phyloP scores from a whole-genome alignment of 2,888 invertebrate species.

The Brenthis daphne region DNA sequence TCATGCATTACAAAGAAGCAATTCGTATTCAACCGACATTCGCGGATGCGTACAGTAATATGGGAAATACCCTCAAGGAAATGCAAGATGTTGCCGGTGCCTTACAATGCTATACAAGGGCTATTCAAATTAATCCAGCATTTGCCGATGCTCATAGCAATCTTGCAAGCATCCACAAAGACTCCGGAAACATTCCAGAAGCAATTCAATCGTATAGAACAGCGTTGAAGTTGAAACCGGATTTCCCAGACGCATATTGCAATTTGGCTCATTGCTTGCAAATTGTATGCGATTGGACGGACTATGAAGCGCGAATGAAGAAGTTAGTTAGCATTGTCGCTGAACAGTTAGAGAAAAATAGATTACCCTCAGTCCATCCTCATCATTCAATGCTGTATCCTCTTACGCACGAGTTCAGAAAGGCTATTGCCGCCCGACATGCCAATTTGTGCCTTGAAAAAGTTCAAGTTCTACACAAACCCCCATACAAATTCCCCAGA shows the following conservation, averaged over 20 bases:
- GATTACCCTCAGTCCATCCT: constrained; percentile 99
- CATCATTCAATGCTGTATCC: constrained; percentile 99
- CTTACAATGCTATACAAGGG: constrained; percentile 97
- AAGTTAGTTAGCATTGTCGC: constrained; percentile 97
- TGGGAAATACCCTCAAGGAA: constrained; percentile 99
- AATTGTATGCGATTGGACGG: constrained; percentile 99
- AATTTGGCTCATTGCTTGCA: constrained; percentile 99
- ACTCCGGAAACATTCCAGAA: constrained; percentile 99
- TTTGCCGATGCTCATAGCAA: constrained; percentile 99
- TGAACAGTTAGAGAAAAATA: constrained; percentile 97
- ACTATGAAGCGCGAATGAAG: constrained; percentile 98
- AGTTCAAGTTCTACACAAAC: constrained; percentile 96
- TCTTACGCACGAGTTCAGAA: constrained; percentile 95
- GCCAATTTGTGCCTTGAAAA: constrained; percentile 99
- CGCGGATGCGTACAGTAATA: constrained; percentile 99
- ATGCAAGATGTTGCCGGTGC: constrained; percentile 99
- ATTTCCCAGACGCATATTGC: constrained; percentile 99
- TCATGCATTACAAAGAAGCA: constrained; percentile 99
- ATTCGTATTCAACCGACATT: constrained; percentile 99
- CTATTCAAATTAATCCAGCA: constrained; percentile 99
- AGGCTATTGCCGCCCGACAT: constrained; percentile 98
- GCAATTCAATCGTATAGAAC: constrained; percentile 99
- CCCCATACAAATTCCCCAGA: constrained; percentile 90
- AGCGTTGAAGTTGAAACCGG: constrained; percentile 97
- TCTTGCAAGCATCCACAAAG: constrained; percentile 99